Base-by-base conservation (phyloP, 2,113 vertebrate species). In the Acanthisitta chloris region DNA sequence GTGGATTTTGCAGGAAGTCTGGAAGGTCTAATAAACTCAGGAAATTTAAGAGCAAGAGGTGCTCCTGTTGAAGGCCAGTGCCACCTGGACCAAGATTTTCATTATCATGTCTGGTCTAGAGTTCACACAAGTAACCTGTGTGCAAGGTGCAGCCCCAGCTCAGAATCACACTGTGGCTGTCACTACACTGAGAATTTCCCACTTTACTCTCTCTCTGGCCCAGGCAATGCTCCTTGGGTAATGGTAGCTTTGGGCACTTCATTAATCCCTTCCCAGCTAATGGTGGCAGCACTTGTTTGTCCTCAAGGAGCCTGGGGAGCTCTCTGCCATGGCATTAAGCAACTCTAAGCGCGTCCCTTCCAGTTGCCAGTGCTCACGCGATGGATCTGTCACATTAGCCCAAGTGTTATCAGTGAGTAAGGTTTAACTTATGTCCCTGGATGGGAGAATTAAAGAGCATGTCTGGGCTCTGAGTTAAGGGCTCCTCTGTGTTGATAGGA, bases 401-500 rank as follows among this genome's bases (percentile, higher is more conserved):
- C 13, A 2, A 81, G 82, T 9, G 64, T 77, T 77, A 31, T 65
- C 84, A 59, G 70, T 10, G 48, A 5, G 5, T 7, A n/a, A 46
- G 89, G 72, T 79, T 91, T 71, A 64, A 81, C 72, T 94, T 52
- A 10, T 4, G 40, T 81, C 93, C 81, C 83, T 94, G 85, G 48
- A 72, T 79, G 89, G 42, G 76, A 74, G 77, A 95, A 91, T 91
- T 92, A 89, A 94, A 84, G 91, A 94, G 65, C 69, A 5, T 33
- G 77, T 87, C 95, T 91, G 89, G 72, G 73, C 86, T 74, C 72
- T 14, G 65, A 67, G 84, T 92, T 89, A 96, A 94, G 81, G 86
- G 77, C 94, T 87, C 55, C 77, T 64, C 43, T 67, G 83, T 79
- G 86, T 81, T 92, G 93, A 94, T 81, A 95, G 93, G 90, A 84